Conservation (phyloP, 2,888 invertebrate genomes). For the Pterostichus madidus region DNA sequence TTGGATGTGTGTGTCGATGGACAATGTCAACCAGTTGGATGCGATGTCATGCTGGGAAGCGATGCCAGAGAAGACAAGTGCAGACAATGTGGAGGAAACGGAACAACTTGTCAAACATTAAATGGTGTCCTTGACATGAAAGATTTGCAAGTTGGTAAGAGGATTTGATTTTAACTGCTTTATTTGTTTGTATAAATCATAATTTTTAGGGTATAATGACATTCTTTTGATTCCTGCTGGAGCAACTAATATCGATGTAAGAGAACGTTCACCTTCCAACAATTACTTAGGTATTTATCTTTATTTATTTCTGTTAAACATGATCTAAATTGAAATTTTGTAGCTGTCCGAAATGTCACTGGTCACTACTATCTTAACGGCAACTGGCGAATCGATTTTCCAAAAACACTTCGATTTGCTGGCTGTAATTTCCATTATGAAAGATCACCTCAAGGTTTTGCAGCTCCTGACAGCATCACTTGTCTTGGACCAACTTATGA, state of each 20-base stretch:
- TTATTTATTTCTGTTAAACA: too few relatives aligned
- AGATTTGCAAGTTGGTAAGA: slow-evolving; percentile 86
- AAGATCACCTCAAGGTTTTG: slow-evolving; percentile 88
- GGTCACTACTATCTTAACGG: slow-evolving; percentile 96
- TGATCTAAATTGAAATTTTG: slow-evolving; percentile 67
- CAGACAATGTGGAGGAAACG: slow-evolving; percentile 94
- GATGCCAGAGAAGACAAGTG: slow-evolving; percentile 92
- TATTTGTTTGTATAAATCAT: neutral
- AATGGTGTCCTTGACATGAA: slow-evolving; percentile 85
- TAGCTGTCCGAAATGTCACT: slow-evolving; percentile 89
- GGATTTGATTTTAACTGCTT: neutral
- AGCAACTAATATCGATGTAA: slow-evolving; percentile 92
- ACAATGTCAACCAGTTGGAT: slow-evolving; percentile 95
- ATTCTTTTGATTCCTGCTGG: slow-evolving; percentile 94
- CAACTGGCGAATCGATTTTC: slow-evolving; percentile 95
- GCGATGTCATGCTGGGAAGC: slow-evolving; percentile 96
- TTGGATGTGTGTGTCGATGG: slow-evolving; percentile 97
- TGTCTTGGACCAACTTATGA: slow-evolving; percentile 95
- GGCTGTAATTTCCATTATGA: slow-evolving; percentile 94
- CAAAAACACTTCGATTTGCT: slow-evolving; percentile 87
- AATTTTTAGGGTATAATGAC: slow-evolving; percentile 91
- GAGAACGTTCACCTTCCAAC: slow-evolving; percentile 89
- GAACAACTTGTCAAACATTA: slow-evolving; percentile 90
- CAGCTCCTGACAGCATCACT: slow-evolving; percentile 90
- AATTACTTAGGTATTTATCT: slow-evolving; percentile 84